phyloP scores from a whole-genome alignment of 1,140 invertebrate genomes.

The Panagrolaimus sp. region DNA sequence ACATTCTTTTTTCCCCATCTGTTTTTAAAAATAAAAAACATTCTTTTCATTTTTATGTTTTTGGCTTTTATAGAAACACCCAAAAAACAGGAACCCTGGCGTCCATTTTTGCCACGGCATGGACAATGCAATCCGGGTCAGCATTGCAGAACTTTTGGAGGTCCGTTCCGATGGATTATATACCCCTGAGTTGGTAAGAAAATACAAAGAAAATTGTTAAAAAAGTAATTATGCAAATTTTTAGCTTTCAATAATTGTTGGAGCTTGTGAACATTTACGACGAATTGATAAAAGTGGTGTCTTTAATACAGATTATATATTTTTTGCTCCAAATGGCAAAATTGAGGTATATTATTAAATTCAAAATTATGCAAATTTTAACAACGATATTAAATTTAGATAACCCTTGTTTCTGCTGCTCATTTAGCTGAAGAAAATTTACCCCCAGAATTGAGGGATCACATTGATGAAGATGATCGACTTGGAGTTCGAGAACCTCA shows the following conservation, averaged over 20 bases:
- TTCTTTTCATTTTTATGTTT: neutral
- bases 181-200: conserved; percentile 26
- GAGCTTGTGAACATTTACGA: conserved; percentile 28
- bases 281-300: conserved; percentile 17
- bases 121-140: conserved; percentile 24
- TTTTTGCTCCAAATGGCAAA: conserved; percentile 35
- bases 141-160: conserved; percentile 36
- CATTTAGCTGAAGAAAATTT: conserved; percentile 26
- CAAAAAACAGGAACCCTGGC: neutral
- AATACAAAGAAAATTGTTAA: too few species aligned
- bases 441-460: conserved; percentile 32
- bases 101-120: neutral
- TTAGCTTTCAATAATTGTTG: conserved; percentile 28
- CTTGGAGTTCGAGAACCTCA: conserved; percentile 17
- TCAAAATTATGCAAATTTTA: neutral
- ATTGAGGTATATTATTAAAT: conserved; percentile 29
- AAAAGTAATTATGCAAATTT: neutral
- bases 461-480: neutral
- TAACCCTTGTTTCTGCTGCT: neutral
- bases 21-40: too few species aligned
- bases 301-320: conserved; percentile 32
- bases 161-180: conserved; percentile 33
- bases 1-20: too few species aligned
- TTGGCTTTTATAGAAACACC: neutral
- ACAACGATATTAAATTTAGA: neutral